Conservation (phyloP, 2,888 invertebrate genomes). For the Eristalis arbustorum region DNA sequence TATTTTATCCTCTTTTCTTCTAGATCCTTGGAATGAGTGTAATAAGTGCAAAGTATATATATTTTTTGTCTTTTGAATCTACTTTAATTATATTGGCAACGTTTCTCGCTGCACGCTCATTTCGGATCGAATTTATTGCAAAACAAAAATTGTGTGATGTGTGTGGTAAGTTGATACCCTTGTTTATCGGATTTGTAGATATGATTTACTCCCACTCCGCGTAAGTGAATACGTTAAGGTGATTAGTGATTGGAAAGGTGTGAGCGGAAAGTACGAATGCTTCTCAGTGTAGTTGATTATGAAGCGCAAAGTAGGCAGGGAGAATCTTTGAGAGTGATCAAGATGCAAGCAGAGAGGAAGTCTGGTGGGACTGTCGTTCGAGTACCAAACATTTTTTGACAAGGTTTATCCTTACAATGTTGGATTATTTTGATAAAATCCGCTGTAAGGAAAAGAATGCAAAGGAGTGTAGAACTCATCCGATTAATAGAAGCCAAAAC, state of each 20-base stretch:
- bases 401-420: too few relatives aligned
- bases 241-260: neutral
- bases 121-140: slow-evolving; percentile 38
- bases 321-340: too few relatives aligned
- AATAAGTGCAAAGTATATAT: neutral
- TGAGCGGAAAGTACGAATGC: too few relatives aligned
- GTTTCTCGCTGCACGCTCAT: slow-evolving; percentile 9
- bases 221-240: slow-evolving; percentile 12
- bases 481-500: too few relatives aligned
- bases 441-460: too few relatives aligned
- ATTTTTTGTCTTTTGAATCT: neutral
- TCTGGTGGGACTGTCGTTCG: too few relatives aligned
- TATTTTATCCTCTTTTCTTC: slow-evolving; percentile 74
- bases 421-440: too few relatives aligned
- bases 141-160: slow-evolving; percentile 56
- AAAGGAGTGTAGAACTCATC: too few relatives aligned
- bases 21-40: slow-evolving; percentile 62
- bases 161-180: neutral
- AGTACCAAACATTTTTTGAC: too few relatives aligned
- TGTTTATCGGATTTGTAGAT: neutral
- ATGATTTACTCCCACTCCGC: slow-evolving; percentile 23
- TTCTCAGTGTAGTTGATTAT: too few relatives aligned
- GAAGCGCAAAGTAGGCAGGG: too few relatives aligned
- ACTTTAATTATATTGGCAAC: neutral
- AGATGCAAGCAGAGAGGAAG: too few relatives aligned